Conservation (phyloP, 2,888 invertebrate genomes). For the Pyrrhia umbra region DNA sequence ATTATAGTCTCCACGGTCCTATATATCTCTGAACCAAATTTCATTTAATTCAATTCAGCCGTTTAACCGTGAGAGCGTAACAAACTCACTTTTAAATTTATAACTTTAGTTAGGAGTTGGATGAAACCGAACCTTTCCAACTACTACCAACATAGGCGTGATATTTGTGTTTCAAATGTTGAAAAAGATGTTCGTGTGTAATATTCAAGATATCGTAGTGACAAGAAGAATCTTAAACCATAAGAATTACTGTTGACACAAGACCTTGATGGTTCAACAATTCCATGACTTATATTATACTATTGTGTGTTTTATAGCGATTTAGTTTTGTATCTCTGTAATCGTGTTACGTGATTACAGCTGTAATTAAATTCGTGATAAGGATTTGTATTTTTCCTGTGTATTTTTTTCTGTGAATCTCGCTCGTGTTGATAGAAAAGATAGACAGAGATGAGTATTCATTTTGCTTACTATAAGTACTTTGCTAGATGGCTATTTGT, state of each 20-base stretch:
- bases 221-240: slow-evolving; percentile 29
- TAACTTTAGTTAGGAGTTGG: too few relatives aligned
- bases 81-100: too few relatives aligned
- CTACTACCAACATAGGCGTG: too few relatives aligned
- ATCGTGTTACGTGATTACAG: slow-evolving; percentile 59
- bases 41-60: too few relatives aligned
- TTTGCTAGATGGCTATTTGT: not conserved
- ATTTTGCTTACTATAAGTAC: not conserved
- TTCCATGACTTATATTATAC: slow-evolving; percentile 18
- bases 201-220: slow-evolving; percentile 15
- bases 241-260: slow-evolving; percentile 27
- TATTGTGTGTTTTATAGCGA: slow-evolving; percentile 44
- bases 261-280: slow-evolving; percentile 40
- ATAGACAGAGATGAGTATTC: not conserved
- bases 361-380: slow-evolving; percentile 50
- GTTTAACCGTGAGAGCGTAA: too few relatives aligned
- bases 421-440: not conserved
- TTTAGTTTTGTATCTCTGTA: slow-evolving; percentile 56
- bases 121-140: too few relatives aligned
- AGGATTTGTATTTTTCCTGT: slow-evolving; percentile 23
- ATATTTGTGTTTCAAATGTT: too few relatives aligned
- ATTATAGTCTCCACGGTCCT: too few relatives aligned
- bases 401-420: slow-evolving; percentile 1
- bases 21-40: too few relatives aligned
- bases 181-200: slow-evolving; percentile 15